Evolutionary conservation across 2,113 vertebrate species (phyloP), one percentile per base, ranked within the genome.

Genomic region (Saccopteryx bilineata): DNA sequence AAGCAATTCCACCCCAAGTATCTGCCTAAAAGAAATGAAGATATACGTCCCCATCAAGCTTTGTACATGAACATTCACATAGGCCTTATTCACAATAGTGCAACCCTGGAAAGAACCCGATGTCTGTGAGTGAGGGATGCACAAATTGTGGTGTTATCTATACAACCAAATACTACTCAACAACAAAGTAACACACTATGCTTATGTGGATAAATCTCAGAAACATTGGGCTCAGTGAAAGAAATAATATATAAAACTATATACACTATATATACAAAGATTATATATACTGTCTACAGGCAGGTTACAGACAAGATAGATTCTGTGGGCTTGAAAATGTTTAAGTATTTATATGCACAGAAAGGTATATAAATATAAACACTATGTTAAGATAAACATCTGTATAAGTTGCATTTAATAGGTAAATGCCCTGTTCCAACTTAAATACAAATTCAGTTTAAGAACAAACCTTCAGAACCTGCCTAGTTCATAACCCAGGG

Each of bases 61-160:
- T 60, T 0, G 9, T 3, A 23, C 0, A 0, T 26, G 11, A 50
- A 50, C 58, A 7, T 46, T 75, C 54, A 39, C 0, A 26, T 79
- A 71, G 50, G 26, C 33, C 54, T 66, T n/a, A 24, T 23, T 54
- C 60, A 17, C 81, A 50, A 56, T 0, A 87, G 63, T 4, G 13
- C 66, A 23, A n/a, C 26, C 9, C 24, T 21, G 26, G 21, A 63
- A 61, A 74, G 15, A 18, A 52, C n/a, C 18, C 23, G 46, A 68
- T 31, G n/a, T 28, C 79, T 56, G 31, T 46, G 60, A 71, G n/a
- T 12, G 24, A 71, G 48, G 33, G 18, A 31, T 23, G 63, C 69
- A 33, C 50, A 71, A 39, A 80, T 8, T 8, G 2, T 5, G 18
- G 8, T 46, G 21, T 2, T 2, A 0, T 46, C 82, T 66, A 7